phyloP scores from a whole-genome alignment of 2,113 vertebrate species.

The Varanus salvator region DNA sequence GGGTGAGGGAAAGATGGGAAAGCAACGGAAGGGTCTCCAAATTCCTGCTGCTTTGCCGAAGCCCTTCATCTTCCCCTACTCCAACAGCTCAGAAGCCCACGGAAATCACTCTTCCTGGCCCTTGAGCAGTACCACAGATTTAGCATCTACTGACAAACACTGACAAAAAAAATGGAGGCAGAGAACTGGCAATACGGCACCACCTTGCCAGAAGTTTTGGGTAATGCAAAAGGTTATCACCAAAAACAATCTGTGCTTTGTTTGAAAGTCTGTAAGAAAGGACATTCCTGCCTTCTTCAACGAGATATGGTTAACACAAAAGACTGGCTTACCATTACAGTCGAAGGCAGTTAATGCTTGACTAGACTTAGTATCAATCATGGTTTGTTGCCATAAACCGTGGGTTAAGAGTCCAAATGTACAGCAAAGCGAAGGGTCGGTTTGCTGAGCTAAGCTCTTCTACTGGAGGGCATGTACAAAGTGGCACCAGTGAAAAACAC shows the following conservation, averaged over 20 bases:
- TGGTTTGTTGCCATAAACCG: neutral
- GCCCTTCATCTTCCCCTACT: too few species aligned
- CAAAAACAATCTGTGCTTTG: neutral
- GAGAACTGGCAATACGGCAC: neutral
- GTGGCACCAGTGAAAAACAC: too few species aligned
- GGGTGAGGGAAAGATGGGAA: too few species aligned
- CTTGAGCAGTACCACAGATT: too few species aligned
- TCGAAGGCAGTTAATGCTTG: neutral
- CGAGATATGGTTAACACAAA: neutral
- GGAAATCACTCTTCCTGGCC: too few species aligned
- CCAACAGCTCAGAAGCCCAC: too few species aligned
- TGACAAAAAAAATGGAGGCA: neutral
- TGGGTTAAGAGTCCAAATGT: neutral
- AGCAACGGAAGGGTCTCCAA: too few species aligned
- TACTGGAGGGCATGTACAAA: neutral
- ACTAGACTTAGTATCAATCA: neutral
- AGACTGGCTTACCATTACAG: neutral
- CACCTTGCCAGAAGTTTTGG: too few species aligned
- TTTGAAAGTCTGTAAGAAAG: neutral
- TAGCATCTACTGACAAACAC: too few species aligned
- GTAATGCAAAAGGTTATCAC: too few species aligned
- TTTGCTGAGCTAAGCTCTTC: neutral
- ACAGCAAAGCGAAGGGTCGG: neutral
- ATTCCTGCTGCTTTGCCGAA: too few species aligned
- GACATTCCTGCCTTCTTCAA: neutral